Evolutionary conservation across 2,888 invertebrate genomes (phyloP).

Genomic region (Uropetala carovei): DNA sequence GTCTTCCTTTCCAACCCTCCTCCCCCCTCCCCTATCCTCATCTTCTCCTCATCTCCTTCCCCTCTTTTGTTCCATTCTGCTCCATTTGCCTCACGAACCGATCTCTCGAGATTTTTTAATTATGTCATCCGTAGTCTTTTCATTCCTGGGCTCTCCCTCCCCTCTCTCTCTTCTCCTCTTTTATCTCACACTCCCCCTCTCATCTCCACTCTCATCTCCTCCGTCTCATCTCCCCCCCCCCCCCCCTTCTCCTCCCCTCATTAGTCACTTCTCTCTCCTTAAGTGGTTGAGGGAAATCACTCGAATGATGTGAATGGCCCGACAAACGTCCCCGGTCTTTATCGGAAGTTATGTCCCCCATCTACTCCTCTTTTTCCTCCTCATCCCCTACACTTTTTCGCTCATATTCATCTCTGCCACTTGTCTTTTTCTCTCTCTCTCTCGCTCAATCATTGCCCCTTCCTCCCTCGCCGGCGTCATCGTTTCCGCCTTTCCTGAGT

Average conservation of each 20-base stretch:
- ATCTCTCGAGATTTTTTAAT: not conserved
- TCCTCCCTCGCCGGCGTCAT: not conserved
- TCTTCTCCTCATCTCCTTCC: not conserved
- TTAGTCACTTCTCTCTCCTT: slow-evolving; percentile 55
- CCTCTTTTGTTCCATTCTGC: not conserved
- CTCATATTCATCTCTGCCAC: not conserved
- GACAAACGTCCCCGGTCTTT: slow-evolving; percentile 7
- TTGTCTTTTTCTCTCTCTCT: not conserved
- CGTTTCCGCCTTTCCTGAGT: not conserved
- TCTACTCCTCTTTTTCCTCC: too few relatives aligned
- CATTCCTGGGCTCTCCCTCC: not conserved
- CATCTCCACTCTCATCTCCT: not conserved
- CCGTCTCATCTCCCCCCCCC: not conserved
- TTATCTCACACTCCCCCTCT: not conserved
- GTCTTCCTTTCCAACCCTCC: not conserved
- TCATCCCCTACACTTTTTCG: not conserved
- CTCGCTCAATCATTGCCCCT: not conserved
- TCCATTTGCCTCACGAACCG: not conserved
- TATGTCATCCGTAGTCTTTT: not conserved
- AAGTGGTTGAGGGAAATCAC: slow-evolving; percentile 21
- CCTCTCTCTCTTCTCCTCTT: not conserved
- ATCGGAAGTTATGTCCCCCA: not conserved
- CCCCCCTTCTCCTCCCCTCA: slow-evolving; percentile 6
- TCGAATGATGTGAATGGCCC: slow-evolving; percentile 24
- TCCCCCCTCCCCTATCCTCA: not conserved